phyloP scores from a whole-genome alignment of 2,797 vertebrate species.

The Hemibagrus guttatus region DNA sequence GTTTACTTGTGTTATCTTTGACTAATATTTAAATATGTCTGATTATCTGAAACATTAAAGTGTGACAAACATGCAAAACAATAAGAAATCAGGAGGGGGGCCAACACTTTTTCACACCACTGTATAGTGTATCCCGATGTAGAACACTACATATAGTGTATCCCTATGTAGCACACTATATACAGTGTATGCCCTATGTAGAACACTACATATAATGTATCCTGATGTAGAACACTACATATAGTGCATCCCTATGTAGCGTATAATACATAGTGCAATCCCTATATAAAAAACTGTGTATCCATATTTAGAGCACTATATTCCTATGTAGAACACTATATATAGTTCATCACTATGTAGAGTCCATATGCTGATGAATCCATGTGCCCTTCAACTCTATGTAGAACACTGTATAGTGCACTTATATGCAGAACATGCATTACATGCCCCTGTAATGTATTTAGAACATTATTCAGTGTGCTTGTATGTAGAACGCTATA shows the following conservation, averaged over 20 bases:
- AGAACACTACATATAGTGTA: not conserved
- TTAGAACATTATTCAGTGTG: not conserved
- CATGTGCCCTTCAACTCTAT: not conserved
- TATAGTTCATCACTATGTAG: not conserved
- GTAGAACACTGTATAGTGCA: not conserved
- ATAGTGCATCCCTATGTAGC: not conserved
- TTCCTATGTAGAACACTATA: not conserved
- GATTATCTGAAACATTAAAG: no score
- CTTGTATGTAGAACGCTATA: not conserved
- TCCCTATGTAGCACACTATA: not conserved
- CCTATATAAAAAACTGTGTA: not conserved
- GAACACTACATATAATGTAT: not conserved
- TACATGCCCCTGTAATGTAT: not conserved
- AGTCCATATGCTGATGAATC: not conserved
- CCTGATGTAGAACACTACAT: not conserved
- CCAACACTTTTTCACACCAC: no score
- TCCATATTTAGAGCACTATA: not conserved
- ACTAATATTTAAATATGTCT: no score
- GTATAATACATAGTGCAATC: not conserved
- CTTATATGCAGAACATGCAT: no score
- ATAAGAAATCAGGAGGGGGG: no score
- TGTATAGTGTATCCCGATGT: not conserved
- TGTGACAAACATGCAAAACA: no score
- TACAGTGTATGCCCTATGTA: not conserved
- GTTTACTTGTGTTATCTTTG: no score